A percentile compares a stretch with the other conserved stretches of the same genome.
Conservation (phyloP, 2,888 invertebrate genomes). For the Dichetophora obliterata region DNA sequence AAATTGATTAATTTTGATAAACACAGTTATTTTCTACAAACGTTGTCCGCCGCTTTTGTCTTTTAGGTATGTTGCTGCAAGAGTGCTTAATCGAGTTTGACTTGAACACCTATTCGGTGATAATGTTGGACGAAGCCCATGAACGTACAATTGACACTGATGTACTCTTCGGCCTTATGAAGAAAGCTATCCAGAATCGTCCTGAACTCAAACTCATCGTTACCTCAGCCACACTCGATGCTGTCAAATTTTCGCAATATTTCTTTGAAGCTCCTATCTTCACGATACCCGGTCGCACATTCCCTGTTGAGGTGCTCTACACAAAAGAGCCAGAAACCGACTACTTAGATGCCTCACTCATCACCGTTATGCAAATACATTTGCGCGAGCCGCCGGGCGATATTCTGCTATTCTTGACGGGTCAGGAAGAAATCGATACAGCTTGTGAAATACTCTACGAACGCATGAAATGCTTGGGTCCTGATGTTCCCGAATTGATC, state of each 20-base stretch:
- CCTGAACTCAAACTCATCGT: constrained; percentile 97
- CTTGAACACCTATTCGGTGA: constrained; percentile 89
- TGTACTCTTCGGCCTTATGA: constrained; percentile 92
- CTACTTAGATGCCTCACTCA: constrained; percentile 96
- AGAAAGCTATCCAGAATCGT: constrained; percentile 90
- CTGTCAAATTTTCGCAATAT: constrained; percentile 98
- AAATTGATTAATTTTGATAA: too few species aligned
- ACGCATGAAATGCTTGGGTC: constrained; percentile 97
- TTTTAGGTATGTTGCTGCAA: constrained; percentile 85
- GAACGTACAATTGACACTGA: constrained; percentile 99
- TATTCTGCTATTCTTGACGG: constrained; percentile 92
- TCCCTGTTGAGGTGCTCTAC: constrained; percentile 97
- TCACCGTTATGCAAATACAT: constrained; percentile 99
- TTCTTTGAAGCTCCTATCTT: constrained; percentile 99
- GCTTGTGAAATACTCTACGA: constrained; percentile 98
- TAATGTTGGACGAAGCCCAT: constrained; percentile 99
- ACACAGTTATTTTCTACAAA: too few species aligned
- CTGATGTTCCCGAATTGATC: constrained; percentile 96
- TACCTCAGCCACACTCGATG: constrained; percentile 97
- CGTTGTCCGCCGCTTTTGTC: too few species aligned
- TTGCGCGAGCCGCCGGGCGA: constrained; percentile 96
- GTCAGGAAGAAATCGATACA: constrained; percentile 99
- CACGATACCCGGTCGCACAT: constrained; percentile 96
- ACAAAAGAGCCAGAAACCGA: constrained; percentile 99
- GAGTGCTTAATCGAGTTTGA: constrained; percentile 97